These are phyloP conservation scores for Clepsis dumicolana DNA, from an alignment of 2,888 invertebrate species.

Conservation along the genomic window DNA sequence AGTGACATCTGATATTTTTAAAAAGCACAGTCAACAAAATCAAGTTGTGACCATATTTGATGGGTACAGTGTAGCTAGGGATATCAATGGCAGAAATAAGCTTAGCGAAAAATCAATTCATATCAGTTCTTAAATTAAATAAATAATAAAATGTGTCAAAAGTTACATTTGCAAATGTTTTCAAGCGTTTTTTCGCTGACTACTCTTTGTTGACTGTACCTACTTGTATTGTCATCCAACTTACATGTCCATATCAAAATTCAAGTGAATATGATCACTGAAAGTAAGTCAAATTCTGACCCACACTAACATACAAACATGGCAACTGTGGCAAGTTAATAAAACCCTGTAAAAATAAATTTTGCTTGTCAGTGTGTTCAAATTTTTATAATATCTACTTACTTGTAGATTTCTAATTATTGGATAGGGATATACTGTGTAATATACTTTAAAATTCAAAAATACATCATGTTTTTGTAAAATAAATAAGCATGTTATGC, in stretches of 20 bases:
- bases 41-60: constrained; percentile 74
- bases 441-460: neutral
- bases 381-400: too few relatives aligned
- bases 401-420: neutral
- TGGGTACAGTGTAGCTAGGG: constrained; percentile 78
- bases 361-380: neutral
- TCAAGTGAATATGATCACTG: too few relatives aligned
- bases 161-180: neutral
- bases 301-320: too few relatives aligned
- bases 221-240: too few relatives aligned
- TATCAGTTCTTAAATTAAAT: constrained; percentile 56
- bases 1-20: constrained; percentile 47
- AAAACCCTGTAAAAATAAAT: too few relatives aligned
- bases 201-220: too few relatives aligned
- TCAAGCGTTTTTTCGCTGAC: too few relatives aligned
- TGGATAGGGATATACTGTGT: neutral
- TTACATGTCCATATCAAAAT: too few relatives aligned
- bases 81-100: constrained; percentile 76
- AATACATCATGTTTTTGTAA: constrained; percentile 34
- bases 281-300: too few relatives aligned
- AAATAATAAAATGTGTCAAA: neutral
- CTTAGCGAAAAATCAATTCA: constrained; percentile 69
- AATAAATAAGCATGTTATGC: constrained; percentile 10
- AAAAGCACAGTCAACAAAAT: constrained; percentile 51
- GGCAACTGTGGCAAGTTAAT: too few relatives aligned